Evolutionary conservation across 2,888 invertebrate genomes (phyloP).

Genomic region (Papilio elwesi): DNA sequence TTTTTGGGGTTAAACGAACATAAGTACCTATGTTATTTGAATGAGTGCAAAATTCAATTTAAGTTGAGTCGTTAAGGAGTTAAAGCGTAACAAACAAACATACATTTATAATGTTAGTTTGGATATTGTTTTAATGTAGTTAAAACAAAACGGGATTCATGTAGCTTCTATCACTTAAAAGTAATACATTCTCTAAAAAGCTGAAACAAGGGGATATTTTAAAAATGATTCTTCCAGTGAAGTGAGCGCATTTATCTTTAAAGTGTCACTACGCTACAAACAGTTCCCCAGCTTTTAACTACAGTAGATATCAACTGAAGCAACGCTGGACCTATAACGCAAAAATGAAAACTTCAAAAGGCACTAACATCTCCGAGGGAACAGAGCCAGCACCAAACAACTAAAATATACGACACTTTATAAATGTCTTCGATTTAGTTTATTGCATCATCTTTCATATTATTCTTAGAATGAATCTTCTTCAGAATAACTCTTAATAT

Average conservation of each 20-base stretch:
- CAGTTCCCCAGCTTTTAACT: not conserved
- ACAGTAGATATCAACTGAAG: not conserved
- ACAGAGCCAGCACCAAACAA: not conserved
- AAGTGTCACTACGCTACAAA: not conserved
- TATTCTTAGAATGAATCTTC: too few relatives aligned
- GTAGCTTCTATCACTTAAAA: too few relatives aligned
- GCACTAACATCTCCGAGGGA: not conserved
- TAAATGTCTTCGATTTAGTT: not conserved
- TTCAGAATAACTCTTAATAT: not conserved
- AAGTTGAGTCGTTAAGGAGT: too few relatives aligned
- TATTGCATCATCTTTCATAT: not conserved
- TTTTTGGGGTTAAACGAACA: too few relatives aligned
- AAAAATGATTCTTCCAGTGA: not conserved
- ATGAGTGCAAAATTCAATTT: too few relatives aligned
- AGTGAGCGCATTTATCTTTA: not conserved
- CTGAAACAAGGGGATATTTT: not conserved
- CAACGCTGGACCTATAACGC: not conserved
- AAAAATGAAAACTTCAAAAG: slow-evolving; percentile 1
- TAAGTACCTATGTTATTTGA: too few relatives aligned
- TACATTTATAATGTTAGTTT: too few relatives aligned
- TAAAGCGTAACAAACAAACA: too few relatives aligned
- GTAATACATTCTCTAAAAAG: not conserved
- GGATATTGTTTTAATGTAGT: too few relatives aligned
- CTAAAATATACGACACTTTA: not conserved
- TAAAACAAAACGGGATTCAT: too few relatives aligned